Evolutionary conservation across 2,888 invertebrate genomes (phyloP).

Genomic region (Melinaea marsaeus): DNA sequence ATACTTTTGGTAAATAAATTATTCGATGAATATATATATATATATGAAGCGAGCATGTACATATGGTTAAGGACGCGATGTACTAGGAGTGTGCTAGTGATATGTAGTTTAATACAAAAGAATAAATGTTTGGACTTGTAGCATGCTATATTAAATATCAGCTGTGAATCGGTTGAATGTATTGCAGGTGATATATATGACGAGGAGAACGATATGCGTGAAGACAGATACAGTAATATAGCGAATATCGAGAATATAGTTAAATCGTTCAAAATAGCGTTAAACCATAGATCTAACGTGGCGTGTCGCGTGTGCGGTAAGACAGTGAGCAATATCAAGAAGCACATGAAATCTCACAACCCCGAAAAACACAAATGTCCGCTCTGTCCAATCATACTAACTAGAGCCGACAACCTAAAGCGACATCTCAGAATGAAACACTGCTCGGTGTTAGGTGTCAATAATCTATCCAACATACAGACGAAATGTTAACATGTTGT

Average conservation of each 20-base stretch:
- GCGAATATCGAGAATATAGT: slow-evolving; percentile 62
- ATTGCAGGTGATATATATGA: slow-evolving; percentile 72
- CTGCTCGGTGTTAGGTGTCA: slow-evolving; percentile 59
- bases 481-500: slow-evolving; percentile 46
- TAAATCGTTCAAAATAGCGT: slow-evolving; percentile 57
- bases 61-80: slow-evolving; percentile 35
- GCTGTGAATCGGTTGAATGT: slow-evolving; percentile 58
- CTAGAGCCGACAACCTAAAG: slow-evolving; percentile 82
- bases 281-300: slow-evolving; percentile 60
- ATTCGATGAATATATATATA: slow-evolving; percentile 10
- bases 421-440: slow-evolving; percentile 82
- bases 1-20: slow-evolving; percentile 11
- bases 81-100: slow-evolving; percentile 30
- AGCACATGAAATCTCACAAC: slow-evolving; percentile 81
- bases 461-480: slow-evolving; percentile 63
- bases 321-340: slow-evolving; percentile 82
- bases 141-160: slow-evolving; percentile 35
- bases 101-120: slow-evolving; percentile 19
- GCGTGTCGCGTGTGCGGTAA: slow-evolving; percentile 81
- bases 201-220: slow-evolving; percentile 70
- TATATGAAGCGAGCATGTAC: slow-evolving; percentile 45
- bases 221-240: slow-evolving; percentile 57
- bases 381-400: slow-evolving; percentile 79
- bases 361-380: slow-evolving; percentile 81
- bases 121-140: slow-evolving; percentile 21